A percentile compares a stretch with the other conserved stretches of the same genome.
Conservation (phyloP, 2,888 invertebrate species). For the Smittia aterrima region DNA sequence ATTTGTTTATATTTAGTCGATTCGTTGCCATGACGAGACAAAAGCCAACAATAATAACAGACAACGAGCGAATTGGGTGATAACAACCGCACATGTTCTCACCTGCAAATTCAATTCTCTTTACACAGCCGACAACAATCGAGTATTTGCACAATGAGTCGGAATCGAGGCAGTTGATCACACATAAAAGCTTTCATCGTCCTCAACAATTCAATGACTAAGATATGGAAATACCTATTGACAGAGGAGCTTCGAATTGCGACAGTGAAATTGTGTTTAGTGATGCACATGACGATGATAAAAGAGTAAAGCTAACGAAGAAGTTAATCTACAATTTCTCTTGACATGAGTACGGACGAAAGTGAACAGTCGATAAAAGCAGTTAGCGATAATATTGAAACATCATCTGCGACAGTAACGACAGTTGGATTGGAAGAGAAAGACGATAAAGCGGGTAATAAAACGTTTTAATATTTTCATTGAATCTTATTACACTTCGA, state of each 20-base stretch:
- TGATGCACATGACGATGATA: background rate
- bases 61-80: no score
- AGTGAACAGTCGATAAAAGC: background rate
- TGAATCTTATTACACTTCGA: background rate
- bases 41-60: background rate
- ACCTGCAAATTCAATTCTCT: background rate
- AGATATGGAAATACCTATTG: slow-evolving; percentile 26
- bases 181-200: background rate
- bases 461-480: slow-evolving; percentile 8
- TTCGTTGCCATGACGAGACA: background rate
- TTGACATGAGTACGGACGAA: slow-evolving; percentile 38
- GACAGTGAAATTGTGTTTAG: background rate
- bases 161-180: background rate
- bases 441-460: background rate
- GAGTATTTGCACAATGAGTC: background rate
- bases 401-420: background rate
- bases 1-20: slow-evolving; percentile 21
- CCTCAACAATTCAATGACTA: background rate
- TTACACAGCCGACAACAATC: background rate
- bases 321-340: background rate
- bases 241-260: background rate
- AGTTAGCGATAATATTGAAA: background rate
- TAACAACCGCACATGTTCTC: no score
- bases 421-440: background rate
- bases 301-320: background rate